phyloP scores from a whole-genome alignment of 2,888 invertebrate genomes.

The Hypolimnas misippus region DNA sequence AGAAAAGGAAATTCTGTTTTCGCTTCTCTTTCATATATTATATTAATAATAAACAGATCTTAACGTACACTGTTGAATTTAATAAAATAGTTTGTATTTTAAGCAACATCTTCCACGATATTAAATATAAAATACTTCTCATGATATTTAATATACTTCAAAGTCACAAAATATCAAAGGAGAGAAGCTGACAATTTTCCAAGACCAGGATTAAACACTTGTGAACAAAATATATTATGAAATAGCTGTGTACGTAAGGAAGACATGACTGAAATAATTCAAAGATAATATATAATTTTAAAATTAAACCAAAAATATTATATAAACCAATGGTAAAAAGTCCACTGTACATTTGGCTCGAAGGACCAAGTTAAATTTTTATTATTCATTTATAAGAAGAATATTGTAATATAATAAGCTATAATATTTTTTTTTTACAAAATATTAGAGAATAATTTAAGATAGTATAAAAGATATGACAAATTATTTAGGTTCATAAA shows the following conservation, averaged over 20 bases:
- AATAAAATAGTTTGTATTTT: slow-evolving; percentile 7
- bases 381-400: too few species aligned
- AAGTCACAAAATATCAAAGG: slow-evolving; percentile 23
- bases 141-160: slow-evolving; percentile 28
- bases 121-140: slow-evolving; percentile 11
- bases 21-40: not conserved
- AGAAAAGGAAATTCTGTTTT: too few species aligned
- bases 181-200: slow-evolving; percentile 20
- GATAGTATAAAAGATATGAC: too few species aligned
- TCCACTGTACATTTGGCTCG: not conserved
- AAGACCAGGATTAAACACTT: slow-evolving; percentile 21
- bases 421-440: too few species aligned
- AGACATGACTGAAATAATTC: slow-evolving; percentile 1
- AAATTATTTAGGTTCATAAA: too few species aligned
- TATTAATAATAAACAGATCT: not conserved
- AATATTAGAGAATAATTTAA: too few species aligned
- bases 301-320: too few species aligned
- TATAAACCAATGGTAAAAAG: not conserved
- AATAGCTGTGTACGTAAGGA: not conserved
- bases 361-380: not conserved
- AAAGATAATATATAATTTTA: too few species aligned
- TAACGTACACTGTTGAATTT: not conserved
- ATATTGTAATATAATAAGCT: too few species aligned
- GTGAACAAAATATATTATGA: slow-evolving; percentile 16
- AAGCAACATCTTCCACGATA: not conserved